These are phyloP conservation scores for Lepidurus couesii DNA, from an alignment of 1,140 invertebrate genomes.

Conservation along the genomic window DNA sequence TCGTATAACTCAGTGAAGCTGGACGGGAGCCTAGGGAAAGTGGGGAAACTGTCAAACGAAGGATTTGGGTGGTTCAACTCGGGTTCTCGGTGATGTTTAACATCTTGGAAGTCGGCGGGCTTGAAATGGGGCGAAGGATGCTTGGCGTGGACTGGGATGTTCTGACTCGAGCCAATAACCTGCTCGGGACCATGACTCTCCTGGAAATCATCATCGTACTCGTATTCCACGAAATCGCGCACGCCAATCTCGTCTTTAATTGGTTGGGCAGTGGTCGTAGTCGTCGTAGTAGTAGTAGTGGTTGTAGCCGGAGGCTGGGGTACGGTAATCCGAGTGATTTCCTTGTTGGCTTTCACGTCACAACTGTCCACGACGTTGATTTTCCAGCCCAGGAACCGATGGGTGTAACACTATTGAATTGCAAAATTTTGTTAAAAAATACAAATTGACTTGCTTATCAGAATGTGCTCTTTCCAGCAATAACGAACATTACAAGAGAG, in stretches of 20 bases:
- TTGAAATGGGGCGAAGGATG: neutral
- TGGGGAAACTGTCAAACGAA: neutral
- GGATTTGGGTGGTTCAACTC: neutral
- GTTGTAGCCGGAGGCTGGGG: conserved; percentile 8
- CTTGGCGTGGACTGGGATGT: neutral
- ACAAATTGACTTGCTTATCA: neutral
- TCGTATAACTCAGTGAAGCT: conserved; percentile 30
- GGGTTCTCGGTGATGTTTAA: neutral
- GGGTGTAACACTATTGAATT: conserved; percentile 72
- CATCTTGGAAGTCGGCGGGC: neutral
- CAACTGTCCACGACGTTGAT: conserved; percentile 83
- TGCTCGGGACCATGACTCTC: neutral
- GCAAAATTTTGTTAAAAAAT: neutral
- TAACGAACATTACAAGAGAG: too few species aligned
- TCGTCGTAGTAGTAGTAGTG: neutral
- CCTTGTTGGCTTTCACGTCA: conserved; percentile 15
- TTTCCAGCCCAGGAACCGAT: conserved; percentile 89
- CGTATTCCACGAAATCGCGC: neutral
- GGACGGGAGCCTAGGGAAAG: conserved; percentile 23
- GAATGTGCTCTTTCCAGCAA: too few species aligned
- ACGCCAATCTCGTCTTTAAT: neutral
- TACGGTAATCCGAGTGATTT: neutral
- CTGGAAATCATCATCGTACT: conserved; percentile 25
- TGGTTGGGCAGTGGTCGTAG: neutral
- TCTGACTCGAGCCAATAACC: neutral